A percentile compares a stretch with the other conserved stretches of the same genome.
phyloP scores from a whole-genome alignment of 37 sponge, comb jelly and placozoan genomes.

The Crambe crambe region DNA sequence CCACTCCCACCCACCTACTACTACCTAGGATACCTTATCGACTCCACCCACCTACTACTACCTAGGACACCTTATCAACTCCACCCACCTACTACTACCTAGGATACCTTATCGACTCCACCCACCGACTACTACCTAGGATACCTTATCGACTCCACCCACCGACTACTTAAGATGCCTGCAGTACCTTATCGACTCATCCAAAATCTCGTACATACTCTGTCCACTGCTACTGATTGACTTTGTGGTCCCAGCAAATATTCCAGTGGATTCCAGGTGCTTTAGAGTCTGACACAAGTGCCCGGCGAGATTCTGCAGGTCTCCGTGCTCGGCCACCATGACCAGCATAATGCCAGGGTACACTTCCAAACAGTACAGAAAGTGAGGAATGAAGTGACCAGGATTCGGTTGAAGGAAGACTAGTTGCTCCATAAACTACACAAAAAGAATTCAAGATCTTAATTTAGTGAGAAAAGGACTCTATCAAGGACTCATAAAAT shows the following conservation, averaged over 20 bases:
- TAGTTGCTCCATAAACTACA: slow-evolving; percentile 56
- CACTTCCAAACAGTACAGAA: slow-evolving; percentile 62
- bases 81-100: no score
- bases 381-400: slow-evolving; percentile 39
- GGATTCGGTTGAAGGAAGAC: slow-evolving; percentile 61
- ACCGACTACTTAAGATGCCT: no score
- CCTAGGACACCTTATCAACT: no score
- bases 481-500: no score
- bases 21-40: no score
- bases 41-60: no score
- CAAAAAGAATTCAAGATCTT: neutral
- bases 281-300: slow-evolving; percentile 32
- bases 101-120: no score
- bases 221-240: neutral
- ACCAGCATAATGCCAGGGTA: slow-evolving; percentile 64
- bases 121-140: no score
- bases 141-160: no score
- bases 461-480: no score
- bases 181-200: slow-evolving; percentile 31
- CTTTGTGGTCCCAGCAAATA: neutral
- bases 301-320: slow-evolving; percentile 13
- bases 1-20: no score
- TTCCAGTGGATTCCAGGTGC: neutral
- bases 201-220: slow-evolving; percentile 33
- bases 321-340: slow-evolving; percentile 46